Evolutionary conservation across 2,113 vertebrate genomes (phyloP).

Genomic region (Taurulus bubalis): DNA sequence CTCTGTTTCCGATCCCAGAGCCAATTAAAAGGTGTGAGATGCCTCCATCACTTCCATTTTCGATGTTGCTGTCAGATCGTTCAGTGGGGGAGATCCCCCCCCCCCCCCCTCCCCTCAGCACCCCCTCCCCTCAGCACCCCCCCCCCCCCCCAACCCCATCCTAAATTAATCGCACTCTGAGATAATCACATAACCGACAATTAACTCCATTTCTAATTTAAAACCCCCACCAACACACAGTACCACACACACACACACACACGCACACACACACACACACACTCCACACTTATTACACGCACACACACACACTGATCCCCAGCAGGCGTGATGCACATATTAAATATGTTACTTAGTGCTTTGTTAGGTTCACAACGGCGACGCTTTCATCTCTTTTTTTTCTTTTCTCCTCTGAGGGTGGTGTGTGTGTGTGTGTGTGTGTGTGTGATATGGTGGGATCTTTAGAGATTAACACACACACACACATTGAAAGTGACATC

Average conservation of each 20-base stretch:
- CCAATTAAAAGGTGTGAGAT: conserved; percentile 66
- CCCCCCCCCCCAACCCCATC: conserved; percentile 34
- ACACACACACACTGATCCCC: conserved; percentile 52
- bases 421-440: too few relatives aligned
- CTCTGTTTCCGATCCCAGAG: conserved; percentile 41
- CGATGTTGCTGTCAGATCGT: conserved; percentile 26
- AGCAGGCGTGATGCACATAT: conserved; percentile 52
- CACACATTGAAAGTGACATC: conserved; percentile 47
- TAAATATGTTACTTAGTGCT: conserved; percentile 43
- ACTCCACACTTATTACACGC: conserved; percentile 48
- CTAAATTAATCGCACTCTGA: conserved; percentile 55
- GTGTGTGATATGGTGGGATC: background rate
- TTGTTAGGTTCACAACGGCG: conserved; percentile 29
- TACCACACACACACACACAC: conserved; percentile 15
- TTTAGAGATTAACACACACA: conserved; percentile 10
- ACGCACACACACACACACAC: conserved; percentile 26
- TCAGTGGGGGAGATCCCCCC: conserved; percentile 24
- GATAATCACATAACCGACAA: conserved; percentile 63
- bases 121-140: background rate
- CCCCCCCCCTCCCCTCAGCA: background rate
- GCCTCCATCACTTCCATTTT: conserved; percentile 28
- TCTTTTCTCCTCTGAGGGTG: background rate
- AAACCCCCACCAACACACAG: conserved; percentile 14
- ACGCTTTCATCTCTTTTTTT: background rate
- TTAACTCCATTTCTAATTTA: conserved; percentile 53